These are phyloP conservation scores for Solenopsis fugax DNA, from an alignment of 1,140 invertebrate species.

Conservation along the genomic window DNA sequence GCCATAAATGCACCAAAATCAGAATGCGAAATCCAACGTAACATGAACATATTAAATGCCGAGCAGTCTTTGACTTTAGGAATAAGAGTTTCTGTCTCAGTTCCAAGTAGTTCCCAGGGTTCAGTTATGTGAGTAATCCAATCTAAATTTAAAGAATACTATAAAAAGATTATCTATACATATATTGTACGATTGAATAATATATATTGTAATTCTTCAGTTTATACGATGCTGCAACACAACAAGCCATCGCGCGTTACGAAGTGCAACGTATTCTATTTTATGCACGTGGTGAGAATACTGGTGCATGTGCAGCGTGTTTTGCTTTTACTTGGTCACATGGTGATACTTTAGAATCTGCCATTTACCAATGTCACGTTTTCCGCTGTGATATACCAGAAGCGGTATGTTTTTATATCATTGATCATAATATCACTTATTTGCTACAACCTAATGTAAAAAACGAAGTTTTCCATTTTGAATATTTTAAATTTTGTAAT, in stretches of 20 bases:
- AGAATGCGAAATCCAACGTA: slow-evolving; percentile 97
- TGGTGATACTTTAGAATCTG: slow-evolving; percentile 94
- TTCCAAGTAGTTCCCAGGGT: slow-evolving; percentile 96
- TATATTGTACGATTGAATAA: not conserved
- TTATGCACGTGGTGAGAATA: slow-evolving; percentile 96
- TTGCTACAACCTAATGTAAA: too few species aligned
- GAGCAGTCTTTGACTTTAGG: slow-evolving; percentile 89
- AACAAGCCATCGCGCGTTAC: slow-evolving; percentile 95
- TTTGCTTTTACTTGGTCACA: slow-evolving; percentile 99
- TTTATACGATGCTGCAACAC: slow-evolving; percentile 94
- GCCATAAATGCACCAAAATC: slow-evolving; percentile 97
- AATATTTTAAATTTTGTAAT: too few species aligned
- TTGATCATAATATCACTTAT: slow-evolving; percentile 74
- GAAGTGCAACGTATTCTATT: slow-evolving; percentile 97
- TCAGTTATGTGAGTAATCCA: slow-evolving; percentile 91
- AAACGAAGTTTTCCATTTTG: too few species aligned
- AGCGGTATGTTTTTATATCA: slow-evolving; percentile 91
- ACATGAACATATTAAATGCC: slow-evolving; percentile 96
- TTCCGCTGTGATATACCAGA: slow-evolving; percentile 99
- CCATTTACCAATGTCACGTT: slow-evolving; percentile 98
- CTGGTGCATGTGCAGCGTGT: slow-evolving; percentile 94
- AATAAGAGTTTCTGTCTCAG: slow-evolving; percentile 95
- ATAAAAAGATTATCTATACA: not conserved
- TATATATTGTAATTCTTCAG: slow-evolving; percentile 87
- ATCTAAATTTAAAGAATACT: not conserved